Base-by-base conservation (phyloP, 2,888 invertebrate species). In the Perdita meconis region DNA sequence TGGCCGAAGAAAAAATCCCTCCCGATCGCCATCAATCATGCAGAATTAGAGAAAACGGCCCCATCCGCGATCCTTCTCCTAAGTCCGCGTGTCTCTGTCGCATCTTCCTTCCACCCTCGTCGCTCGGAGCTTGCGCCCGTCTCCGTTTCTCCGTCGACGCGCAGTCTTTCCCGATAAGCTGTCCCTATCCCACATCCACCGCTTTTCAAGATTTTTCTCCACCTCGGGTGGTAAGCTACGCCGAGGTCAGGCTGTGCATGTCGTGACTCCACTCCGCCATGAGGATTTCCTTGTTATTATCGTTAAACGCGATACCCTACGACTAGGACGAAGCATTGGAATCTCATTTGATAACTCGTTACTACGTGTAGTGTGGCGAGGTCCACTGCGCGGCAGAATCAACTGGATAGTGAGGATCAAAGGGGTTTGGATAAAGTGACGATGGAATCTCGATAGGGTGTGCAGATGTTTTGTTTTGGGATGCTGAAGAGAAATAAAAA, bases 21-120 rank as follows among this genome's bases (percentile, higher is more conserved):
- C 42, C 83, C 85, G 86, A 87, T 88, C 90, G 85, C 87, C 88
- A 90, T 89, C 89, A 90, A 90, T 89, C 90, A 90, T 79, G 74
- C 70, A 78, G 89, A 90, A 90, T 90, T 86, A 87, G 88, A 90
- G 86, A 88, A 87, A 88, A 89, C 83, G 70, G 77, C 65, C 76
- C 76, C 36, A 73, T 67, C 61, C 40, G 26, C 50, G 64, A 38
- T 63, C 50, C 24, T 63, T 44, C 50, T 36, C 19, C 22, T 19
- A 8, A 19, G 2, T 38, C 42, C 30, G 56, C 40, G 26, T 30
- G 26, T 44, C 55, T 38, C 24, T 44, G n/a, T n/a, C n/a, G n/a
- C n/a, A n/a, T n/a, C 56, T 61, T 53, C 51, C 16, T 36, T 51
- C 61, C 22, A 34, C 51, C 34, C 44, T 47, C 22, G 24, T 3